Conservation (phyloP, 2,797 vertebrate genomes). For the Atherinosoma microstoma region DNA sequence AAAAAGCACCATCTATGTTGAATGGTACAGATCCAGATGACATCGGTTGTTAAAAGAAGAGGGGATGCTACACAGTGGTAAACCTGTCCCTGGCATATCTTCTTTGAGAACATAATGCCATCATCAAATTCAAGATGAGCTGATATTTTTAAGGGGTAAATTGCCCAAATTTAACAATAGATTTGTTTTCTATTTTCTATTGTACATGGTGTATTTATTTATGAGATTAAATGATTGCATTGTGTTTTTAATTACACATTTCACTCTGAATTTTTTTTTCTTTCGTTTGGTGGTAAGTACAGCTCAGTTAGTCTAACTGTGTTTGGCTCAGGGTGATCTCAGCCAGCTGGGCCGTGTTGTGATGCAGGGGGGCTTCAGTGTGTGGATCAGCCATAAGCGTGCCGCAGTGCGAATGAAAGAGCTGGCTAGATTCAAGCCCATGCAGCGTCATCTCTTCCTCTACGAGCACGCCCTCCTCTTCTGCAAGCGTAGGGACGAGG, state of each 20-base stretch:
- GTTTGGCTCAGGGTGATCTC: conserved; percentile 87
- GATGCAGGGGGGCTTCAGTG: conserved; percentile 94
- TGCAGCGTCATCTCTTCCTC: conserved; percentile 96
- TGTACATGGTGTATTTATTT: too few species aligned
- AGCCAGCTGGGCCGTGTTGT: conserved; percentile 91
- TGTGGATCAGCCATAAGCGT: conserved; percentile 94
- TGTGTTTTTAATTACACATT: background rate
- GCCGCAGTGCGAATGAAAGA: conserved; percentile 96
- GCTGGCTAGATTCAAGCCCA: conserved; percentile 95
- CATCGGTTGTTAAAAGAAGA: background rate
- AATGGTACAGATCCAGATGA: background rate
- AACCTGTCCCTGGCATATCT: background rate
- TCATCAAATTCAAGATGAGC: background rate
- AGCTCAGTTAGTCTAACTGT: background rate
- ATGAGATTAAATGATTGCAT: background rate
- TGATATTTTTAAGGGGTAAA: background rate
- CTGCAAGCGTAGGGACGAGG: conserved; percentile 94
- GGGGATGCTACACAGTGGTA: background rate
- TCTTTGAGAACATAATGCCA: background rate
- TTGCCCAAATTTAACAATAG: too few species aligned
- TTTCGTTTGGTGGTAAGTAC: background rate
- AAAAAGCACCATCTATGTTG: too few species aligned
- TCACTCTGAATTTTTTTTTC: background rate
- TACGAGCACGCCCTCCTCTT: conserved; percentile 94
- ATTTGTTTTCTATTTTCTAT: too few species aligned